These are phyloP conservation scores for Melanogrammus aeglefinus DNA, from an alignment of 2,797 vertebrate species.

Conservation along the genomic window DNA sequence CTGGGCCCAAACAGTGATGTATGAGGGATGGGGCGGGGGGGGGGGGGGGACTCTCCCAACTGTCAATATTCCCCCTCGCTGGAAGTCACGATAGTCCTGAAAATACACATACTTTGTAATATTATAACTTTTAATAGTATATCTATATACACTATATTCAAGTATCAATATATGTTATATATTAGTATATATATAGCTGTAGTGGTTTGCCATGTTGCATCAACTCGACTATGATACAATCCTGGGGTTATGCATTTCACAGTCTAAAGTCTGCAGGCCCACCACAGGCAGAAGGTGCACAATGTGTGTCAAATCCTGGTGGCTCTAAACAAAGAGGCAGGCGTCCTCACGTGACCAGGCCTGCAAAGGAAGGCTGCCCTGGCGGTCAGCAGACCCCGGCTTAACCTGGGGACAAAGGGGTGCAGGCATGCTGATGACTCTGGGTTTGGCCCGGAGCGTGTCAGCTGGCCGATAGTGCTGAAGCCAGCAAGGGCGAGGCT, in stretches of 20 bases:
- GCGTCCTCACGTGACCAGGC: slow-evolving; percentile 14
- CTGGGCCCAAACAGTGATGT: too few relatives aligned
- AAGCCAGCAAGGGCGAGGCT: slow-evolving; percentile 41
- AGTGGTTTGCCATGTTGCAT: too few relatives aligned
- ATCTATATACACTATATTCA: background rate
- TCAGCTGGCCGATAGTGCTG: slow-evolving; percentile 66
- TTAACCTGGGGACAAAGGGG: slow-evolving; percentile 64
- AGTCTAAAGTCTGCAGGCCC: background rate
- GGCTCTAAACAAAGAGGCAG: slow-evolving; percentile 2
- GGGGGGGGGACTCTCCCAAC: too few relatives aligned
- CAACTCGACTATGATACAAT: background rate
- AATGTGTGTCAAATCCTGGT: background rate
- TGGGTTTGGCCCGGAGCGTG: slow-evolving; percentile 50
- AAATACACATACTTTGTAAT: too few relatives aligned
- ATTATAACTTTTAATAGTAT: background rate
- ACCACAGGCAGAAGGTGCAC: background rate
- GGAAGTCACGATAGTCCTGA: too few relatives aligned
- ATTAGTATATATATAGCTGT: background rate
- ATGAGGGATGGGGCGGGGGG: too few relatives aligned
- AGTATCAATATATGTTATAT: background rate
- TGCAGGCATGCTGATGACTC: slow-evolving; percentile 64
- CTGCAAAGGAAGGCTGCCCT: slow-evolving; percentile 4
- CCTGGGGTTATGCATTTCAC: background rate
- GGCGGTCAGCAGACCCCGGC: slow-evolving; percentile 45
- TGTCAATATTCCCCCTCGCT: too few relatives aligned